Evolutionary conservation across 2,797 vertebrate genomes (phyloP).

Genomic region (Sebastes itinus): DNA sequence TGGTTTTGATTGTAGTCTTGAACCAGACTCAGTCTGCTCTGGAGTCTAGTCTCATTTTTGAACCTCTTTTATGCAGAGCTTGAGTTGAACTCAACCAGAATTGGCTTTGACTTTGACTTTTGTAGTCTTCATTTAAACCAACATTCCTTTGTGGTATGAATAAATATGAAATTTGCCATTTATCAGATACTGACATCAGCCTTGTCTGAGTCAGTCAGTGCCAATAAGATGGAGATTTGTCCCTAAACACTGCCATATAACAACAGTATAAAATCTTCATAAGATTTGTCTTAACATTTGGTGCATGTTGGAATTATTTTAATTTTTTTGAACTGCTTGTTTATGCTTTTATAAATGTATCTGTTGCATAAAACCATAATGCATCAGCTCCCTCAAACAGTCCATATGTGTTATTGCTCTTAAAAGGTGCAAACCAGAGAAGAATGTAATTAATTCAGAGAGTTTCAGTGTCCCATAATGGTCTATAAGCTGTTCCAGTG

Average conservation of each 20-base stretch:
- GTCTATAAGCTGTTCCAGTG: conserved; percentile 8
- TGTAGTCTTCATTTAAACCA: not conserved
- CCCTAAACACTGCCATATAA: not conserved
- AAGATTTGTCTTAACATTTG: not conserved
- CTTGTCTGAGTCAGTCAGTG: not conserved
- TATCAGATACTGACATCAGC: not conserved
- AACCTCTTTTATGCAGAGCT: not conserved
- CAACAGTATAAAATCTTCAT: not conserved
- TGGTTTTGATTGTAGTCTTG: not conserved
- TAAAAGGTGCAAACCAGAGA: not conserved
- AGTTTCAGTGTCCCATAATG: conserved; percentile 18
- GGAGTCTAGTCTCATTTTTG: not conserved
- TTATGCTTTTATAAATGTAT: not conserved
- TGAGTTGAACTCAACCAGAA: not conserved
- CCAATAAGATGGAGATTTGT: not conserved
- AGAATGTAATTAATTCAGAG: not conserved
- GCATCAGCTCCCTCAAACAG: too few species aligned
- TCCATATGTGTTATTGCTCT: not conserved
- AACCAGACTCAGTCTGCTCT: rapidly evolving
- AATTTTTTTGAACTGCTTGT: too few species aligned
- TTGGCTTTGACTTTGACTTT: not conserved
- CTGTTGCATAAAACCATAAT: not conserved
- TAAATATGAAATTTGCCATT: not conserved
- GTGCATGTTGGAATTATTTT: not conserved
- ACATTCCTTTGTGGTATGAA: not conserved